These are phyloP conservation scores for Scomber scombrus DNA, from an alignment of 2,113 vertebrate genomes.

Conservation along the genomic window DNA sequence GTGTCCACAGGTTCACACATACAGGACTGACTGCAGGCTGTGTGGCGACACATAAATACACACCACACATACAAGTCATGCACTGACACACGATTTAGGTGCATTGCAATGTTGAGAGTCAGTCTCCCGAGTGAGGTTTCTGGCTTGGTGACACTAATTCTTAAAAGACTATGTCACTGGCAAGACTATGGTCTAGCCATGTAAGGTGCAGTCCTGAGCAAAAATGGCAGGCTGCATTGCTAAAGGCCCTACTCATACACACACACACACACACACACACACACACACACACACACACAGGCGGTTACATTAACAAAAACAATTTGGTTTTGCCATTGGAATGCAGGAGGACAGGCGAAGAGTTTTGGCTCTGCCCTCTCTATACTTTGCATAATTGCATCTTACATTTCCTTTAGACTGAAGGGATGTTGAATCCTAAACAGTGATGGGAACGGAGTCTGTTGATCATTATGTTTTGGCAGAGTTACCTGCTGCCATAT, in stretches of 20 bases:
- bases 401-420: slow-evolving; percentile 69
- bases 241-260: slow-evolving; percentile 25
- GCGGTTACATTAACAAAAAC: slow-evolving; percentile 53
- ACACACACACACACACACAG: slow-evolving; percentile 32
- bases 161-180: slow-evolving; percentile 73
- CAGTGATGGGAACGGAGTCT: slow-evolving; percentile 58
- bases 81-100: slow-evolving; percentile 18
- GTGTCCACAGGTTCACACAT: slow-evolving; percentile 54
- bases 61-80: slow-evolving; percentile 29
- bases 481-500: slow-evolving; percentile 55
- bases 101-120: slow-evolving; percentile 43
- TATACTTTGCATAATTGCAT: slow-evolving; percentile 71
- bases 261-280: slow-evolving; percentile 37
- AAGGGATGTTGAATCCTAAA: slow-evolving; percentile 58
- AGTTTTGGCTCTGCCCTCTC: slow-evolving; percentile 63
- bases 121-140: slow-evolving; percentile 54
- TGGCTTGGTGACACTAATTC: slow-evolving; percentile 74
- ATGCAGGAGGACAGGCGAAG: slow-evolving; percentile 58
- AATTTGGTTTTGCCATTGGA: slow-evolving; percentile 51
- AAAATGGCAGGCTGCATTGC: slow-evolving; percentile 51
- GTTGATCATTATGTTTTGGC: slow-evolving; percentile 72
- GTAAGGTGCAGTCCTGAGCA: slow-evolving; percentile 59
- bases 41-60: slow-evolving; percentile 34
- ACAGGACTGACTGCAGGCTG: slow-evolving; percentile 40
- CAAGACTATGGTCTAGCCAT: slow-evolving; percentile 52